These are phyloP conservation scores for Trachurus trachurus DNA, from an alignment of 2,797 vertebrate genomes.

Conservation along the genomic window DNA sequence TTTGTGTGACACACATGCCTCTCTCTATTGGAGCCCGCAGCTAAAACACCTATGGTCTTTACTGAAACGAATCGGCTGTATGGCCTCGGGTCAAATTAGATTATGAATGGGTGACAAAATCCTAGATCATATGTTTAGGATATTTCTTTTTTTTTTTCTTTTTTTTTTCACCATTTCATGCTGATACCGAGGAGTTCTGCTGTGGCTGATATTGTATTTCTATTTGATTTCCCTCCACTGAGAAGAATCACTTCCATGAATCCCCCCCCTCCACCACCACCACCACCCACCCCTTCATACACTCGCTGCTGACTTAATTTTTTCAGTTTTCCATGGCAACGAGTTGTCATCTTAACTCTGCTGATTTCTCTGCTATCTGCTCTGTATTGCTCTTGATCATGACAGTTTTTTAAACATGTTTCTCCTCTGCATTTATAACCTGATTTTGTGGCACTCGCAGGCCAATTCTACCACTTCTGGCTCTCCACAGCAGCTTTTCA, in stretches of 20 bases:
- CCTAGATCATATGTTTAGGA: constrained; percentile 76
- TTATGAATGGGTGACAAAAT: constrained; percentile 80
- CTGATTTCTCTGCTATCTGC: constrained; percentile 70
- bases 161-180: constrained; percentile 71
- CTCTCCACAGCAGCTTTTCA: constrained; percentile 78
- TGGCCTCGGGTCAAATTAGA: constrained; percentile 81
- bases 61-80: constrained; percentile 75
- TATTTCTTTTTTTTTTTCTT: constrained; percentile 56
- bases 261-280: constrained; percentile 23
- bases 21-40: constrained; percentile 76
- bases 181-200: constrained; percentile 72
- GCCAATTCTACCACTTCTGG: constrained; percentile 81
- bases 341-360: constrained; percentile 70
- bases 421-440: constrained; percentile 75
- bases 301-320: constrained; percentile 57
- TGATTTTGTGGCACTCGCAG: constrained; percentile 75
- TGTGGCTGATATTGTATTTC: constrained; percentile 71
- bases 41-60: constrained; percentile 86
- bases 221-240: constrained; percentile 72
- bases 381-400: constrained; percentile 73
- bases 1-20: constrained; percentile 84
- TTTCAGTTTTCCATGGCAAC: constrained; percentile 75
- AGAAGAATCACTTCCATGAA: constrained; percentile 71
- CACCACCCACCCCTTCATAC: constrained; percentile 13
- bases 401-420: constrained; percentile 75